Base-by-base conservation (phyloP, 2,113 vertebrate species). In the Entelurus aequoreus region DNA sequence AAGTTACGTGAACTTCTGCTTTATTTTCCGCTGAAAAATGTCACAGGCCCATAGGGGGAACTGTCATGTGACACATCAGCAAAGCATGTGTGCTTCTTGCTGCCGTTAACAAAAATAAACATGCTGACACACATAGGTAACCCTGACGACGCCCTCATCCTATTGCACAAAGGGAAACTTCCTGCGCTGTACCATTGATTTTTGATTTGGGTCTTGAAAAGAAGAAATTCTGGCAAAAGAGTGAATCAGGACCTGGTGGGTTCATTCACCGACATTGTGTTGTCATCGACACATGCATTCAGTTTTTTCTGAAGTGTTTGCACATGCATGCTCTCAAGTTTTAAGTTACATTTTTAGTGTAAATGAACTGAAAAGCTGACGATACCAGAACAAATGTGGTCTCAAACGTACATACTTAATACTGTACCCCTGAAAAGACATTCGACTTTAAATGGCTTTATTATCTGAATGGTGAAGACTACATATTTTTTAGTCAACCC, bases 81-180 rank as follows among this genome's bases (percentile, higher is more conserved):
- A 21, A 28, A 48, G 10, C 9, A 40, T 8, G 8, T 55, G 9
- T 38, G 59, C 28, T 48, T 5, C 55, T 56, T 56, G 47, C 53
- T 57, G 46, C 57, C 13, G 53, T 49, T 65, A 35, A 68, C 49
- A 71, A 74, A 72, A 75, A n/a, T 47, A 3, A 12, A 46, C 10
- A 46, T 46, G 42, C 10, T 46, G 55, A 71, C 72, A 71, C 53
- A 76, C 63, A 79, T 70, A 74, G 54, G 69, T 80, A 71, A 77
- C 79, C 65, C 74, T 83, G 78, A 71, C 51, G 68, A 75, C 80
- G 59, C 49, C 65, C 66, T 59, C 66, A 74, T 80, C 61, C 71
- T 77, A 54, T 80, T 85, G 62, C 74, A 76, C 64, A 83, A 58
- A 19, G 56, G 65, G 58, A 71, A 59, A 68, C 77, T 82, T 82